A percentile compares a stretch with the other conserved stretches of the same genome.
Conservation (phyloP, 2,113 vertebrate genomes). For the Dromas ardeola region DNA sequence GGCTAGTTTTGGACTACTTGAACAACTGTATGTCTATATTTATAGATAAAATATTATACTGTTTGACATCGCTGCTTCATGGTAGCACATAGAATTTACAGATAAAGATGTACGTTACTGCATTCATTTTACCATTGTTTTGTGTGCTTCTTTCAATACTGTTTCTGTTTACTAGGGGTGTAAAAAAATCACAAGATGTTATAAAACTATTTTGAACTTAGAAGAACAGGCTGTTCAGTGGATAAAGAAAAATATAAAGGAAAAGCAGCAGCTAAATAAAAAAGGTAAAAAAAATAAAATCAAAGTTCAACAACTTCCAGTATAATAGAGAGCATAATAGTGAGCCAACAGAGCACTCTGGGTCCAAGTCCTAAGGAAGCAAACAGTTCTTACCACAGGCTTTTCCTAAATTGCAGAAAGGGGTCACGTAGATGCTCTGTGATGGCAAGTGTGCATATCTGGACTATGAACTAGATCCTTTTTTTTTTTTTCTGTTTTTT, state of each 20-base stretch:
- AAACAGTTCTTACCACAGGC: background rate
- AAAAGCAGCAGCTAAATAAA: background rate
- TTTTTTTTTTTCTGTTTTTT: background rate
- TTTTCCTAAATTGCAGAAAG: background rate
- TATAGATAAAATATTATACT: background rate
- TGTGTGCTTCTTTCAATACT: background rate
- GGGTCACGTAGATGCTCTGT: background rate
- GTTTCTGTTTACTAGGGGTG: background rate
- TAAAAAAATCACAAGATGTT: background rate
- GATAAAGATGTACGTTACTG: background rate
- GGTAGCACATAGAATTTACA: background rate
- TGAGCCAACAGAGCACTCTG: background rate
- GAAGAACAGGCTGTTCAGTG: background rate
- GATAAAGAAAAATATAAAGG: background rate
- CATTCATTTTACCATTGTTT: background rate
- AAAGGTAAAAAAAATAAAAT: background rate
- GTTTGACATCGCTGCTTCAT: background rate
- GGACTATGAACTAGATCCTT: background rate
- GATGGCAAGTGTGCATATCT: background rate
- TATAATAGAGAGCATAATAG: background rate
- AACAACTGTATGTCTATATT: background rate
- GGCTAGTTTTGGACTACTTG: background rate
- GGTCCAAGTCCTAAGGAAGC: background rate
- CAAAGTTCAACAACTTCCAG: background rate
- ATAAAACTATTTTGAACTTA: background rate